Base-by-base conservation (phyloP, 2,888 invertebrate species). In the Drosophila suboccidentalis region DNA sequence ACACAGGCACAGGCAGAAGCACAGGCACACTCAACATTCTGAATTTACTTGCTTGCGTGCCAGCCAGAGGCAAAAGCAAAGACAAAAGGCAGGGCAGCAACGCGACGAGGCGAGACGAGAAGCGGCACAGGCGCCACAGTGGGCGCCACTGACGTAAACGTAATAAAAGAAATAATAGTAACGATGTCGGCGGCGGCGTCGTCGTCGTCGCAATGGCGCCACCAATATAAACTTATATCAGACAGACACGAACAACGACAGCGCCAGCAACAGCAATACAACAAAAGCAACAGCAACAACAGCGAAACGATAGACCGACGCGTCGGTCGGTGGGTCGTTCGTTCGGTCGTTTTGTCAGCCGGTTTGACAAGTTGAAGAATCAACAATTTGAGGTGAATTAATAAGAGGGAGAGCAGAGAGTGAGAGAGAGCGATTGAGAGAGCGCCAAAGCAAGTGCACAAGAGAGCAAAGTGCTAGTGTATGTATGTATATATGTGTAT, bases 111-210 rank as follows among this genome's bases (percentile, higher is more conserved):
- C 64, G 80, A 63, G 64, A 64, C 55, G 26, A 26, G 44, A 57
- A n/a, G 82, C 82, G 70, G 66, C 74, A 74, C 87, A 87, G 92
- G 91, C 91, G 91, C 91, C 92, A 80, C 77, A 91, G 90, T 91
- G 91, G 92, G 91, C 92, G 91, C 92, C 91, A 91, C 92, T 92
- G 92, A 92, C 92, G 92, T 92, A 92, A 92, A 92, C 92, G 92
- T 92, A 92, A 92, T 92, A 91, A 92, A 92, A 92, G 87, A 90
- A 91, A 91, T 90, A 92, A 89, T 89, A 90, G 90, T 90, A 91
- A 90, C 89, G 85, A 86, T 81, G 85, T 82, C 86, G 89, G 82
- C 91, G 90, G 74, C 82, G 82, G 51, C 78, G 92, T 89, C 92
- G 89, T 84, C 80, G 78, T 22, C 91, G 92, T 89, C 92, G 89